Evolutionary conservation across 2,888 invertebrate species (phyloP).

Genomic region (Herminia tarsipennalis): DNA sequence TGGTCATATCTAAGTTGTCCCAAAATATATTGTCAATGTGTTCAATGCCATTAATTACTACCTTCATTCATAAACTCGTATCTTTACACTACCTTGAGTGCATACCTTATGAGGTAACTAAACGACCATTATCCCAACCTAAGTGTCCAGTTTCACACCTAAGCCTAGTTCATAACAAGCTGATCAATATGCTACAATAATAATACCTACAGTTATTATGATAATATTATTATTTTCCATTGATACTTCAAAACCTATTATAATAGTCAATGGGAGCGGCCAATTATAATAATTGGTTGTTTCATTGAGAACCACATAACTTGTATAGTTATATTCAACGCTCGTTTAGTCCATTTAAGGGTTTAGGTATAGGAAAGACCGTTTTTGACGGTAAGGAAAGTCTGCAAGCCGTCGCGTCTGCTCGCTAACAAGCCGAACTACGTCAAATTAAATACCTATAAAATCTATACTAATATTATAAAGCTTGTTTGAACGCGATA

Average conservation of each 20-base stretch:
- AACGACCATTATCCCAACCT: not conserved
- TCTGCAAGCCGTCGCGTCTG: too few relatives aligned
- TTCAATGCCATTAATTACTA: too few relatives aligned
- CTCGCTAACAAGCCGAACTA: too few relatives aligned
- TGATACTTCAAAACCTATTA: constrained; percentile 6
- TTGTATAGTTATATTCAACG: not conserved
- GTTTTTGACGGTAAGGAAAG: too few relatives aligned
- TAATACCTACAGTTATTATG: not conserved
- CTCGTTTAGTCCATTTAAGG: too few relatives aligned
- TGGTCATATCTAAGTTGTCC: too few relatives aligned
- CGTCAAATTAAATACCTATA: too few relatives aligned
- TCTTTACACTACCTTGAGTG: not conserved
- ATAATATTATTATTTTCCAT: constrained; percentile 2
- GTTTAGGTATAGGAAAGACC: too few relatives aligned
- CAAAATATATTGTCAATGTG: too few relatives aligned
- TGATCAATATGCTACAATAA: constrained; percentile 2
- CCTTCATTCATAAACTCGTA: not conserved
- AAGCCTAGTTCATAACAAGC: not conserved
- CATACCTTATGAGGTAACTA: not conserved
- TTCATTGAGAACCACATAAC: too few relatives aligned
- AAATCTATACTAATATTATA: too few relatives aligned
- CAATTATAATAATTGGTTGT: constrained; percentile 9
- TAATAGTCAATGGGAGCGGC: not conserved
- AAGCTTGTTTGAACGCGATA: too few relatives aligned
- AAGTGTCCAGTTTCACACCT: constrained; percentile 6